Percentiles rank a stretch among this genome's conserved stretches.
phyloP scores from a whole-genome alignment of 2,797 vertebrate genomes.

The Falco rusticolus region DNA sequence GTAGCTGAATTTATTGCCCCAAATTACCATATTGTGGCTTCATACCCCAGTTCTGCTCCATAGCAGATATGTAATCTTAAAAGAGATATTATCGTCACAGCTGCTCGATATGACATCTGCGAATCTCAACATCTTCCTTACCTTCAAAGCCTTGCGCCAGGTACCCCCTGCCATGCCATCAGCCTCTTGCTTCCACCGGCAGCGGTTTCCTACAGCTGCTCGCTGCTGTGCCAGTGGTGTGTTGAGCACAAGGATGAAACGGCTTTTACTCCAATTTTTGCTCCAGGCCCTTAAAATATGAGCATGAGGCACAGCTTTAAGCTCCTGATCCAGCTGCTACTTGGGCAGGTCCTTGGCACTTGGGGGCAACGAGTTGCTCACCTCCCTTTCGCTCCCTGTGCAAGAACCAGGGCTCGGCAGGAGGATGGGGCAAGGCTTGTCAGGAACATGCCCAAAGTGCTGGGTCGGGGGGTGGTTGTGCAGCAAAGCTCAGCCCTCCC shows the following conservation, averaged over 20 bases:
- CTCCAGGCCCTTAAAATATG: background rate
- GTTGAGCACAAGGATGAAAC: background rate
- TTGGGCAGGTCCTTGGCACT: background rate
- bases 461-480: background rate
- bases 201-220: background rate
- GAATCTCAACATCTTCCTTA: background rate
- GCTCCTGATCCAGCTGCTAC: background rate
- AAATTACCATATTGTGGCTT: background rate
- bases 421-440: background rate
- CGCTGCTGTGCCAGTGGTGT: background rate
- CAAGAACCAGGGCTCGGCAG: background rate
- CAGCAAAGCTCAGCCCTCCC: background rate
- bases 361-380: accelerated
- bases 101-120: background rate
- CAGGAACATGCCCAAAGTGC: accelerated
- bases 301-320: background rate
- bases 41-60: background rate
- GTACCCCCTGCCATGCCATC: background rate
- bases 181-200: accelerated
- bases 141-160: background rate
- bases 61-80: background rate
- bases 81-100: background rate
- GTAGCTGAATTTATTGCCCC: background rate
- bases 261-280: background rate
- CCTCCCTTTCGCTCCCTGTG: accelerated